These are phyloP conservation scores for Conopomorpha cramerella DNA, from an alignment of 1,140 invertebrate genomes.

Conservation along the genomic window DNA sequence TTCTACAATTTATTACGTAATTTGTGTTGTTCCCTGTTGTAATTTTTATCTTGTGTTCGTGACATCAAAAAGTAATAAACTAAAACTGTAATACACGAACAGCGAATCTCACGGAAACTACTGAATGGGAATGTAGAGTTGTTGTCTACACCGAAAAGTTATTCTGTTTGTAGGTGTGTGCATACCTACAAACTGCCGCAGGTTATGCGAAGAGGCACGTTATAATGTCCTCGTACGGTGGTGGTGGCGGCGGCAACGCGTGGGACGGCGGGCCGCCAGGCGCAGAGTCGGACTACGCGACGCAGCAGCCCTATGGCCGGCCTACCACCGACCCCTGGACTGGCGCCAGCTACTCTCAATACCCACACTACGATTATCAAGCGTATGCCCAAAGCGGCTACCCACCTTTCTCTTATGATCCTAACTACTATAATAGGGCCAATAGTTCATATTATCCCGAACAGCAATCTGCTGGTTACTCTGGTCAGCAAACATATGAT, in stretches of 20 bases:
- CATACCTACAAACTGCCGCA: conserved; percentile 60
- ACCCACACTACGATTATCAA: conserved; percentile 37
- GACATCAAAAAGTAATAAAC: conserved; percentile 28
- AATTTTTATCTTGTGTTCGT: conserved; percentile 36
- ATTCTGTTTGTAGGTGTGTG: conserved; percentile 62
- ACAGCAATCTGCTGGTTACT: too few species aligned
- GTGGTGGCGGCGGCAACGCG: conserved; percentile 29
- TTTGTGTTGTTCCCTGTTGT: conserved; percentile 43
- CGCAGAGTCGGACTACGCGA: conserved; percentile 36
- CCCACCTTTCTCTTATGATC: conserved; percentile 22
- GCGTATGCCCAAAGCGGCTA: conserved; percentile 25
- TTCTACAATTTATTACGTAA: conserved; percentile 48
- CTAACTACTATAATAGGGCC: conserved; percentile 29
- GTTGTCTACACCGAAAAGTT: conserved; percentile 62
- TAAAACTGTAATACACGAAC: too few species aligned
- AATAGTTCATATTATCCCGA: conserved; percentile 26
- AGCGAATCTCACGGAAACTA: too few species aligned
- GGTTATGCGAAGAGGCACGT: conserved; percentile 52
- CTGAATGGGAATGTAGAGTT: conserved; percentile 41
- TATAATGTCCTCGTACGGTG: conserved; percentile 54
- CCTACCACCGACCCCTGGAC: conserved; percentile 54
- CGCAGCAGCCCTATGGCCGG: conserved; percentile 16
- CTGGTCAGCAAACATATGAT: too few species aligned
- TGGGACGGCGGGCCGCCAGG: conserved; percentile 56
- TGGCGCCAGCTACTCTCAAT: conserved; percentile 41